Evolutionary conservation across 2,888 invertebrate species (phyloP).

Genomic region (Orthosia gracilis): DNA sequence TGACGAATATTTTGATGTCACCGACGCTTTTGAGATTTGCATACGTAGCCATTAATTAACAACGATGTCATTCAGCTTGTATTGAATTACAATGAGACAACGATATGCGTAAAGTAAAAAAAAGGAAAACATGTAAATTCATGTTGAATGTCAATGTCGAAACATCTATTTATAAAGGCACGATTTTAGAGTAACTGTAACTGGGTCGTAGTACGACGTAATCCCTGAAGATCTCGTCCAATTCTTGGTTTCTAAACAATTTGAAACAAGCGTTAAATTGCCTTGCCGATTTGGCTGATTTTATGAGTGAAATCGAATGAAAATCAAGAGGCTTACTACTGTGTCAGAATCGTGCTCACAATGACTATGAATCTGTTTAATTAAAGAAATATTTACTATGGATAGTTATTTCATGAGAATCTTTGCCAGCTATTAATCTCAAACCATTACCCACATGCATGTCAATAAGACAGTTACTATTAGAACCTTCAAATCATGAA

Average conservation of each 20-base stretch:
- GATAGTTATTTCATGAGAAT: neutral
- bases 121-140: constrained; percentile 30
- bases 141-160: constrained; percentile 66
- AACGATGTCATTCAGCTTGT: constrained; percentile 33
- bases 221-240: constrained; percentile 44
- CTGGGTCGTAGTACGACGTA: constrained; percentile 55
- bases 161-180: constrained; percentile 60
- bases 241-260: constrained; percentile 46
- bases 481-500: constrained; percentile 51
- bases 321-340: constrained; percentile 1
- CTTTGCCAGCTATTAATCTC: constrained; percentile 16
- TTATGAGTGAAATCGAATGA: constrained; percentile 8
- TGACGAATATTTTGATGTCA: constrained; percentile 57
- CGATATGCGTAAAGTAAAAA: constrained; percentile 24
- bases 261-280: constrained; percentile 34
- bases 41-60: constrained; percentile 34
- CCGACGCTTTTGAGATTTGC: constrained; percentile 51
- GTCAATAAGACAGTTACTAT: constrained; percentile 33
- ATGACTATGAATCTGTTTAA: neutral
- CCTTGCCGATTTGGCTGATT: constrained; percentile 24
- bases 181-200: constrained; percentile 54
- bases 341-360: constrained; percentile 7
- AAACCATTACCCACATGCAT: constrained; percentile 24
- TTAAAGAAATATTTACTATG: neutral
- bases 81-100: constrained; percentile 48